phyloP scores from a whole-genome alignment of 2,888 invertebrate species.

The Hyalella azteca region DNA sequence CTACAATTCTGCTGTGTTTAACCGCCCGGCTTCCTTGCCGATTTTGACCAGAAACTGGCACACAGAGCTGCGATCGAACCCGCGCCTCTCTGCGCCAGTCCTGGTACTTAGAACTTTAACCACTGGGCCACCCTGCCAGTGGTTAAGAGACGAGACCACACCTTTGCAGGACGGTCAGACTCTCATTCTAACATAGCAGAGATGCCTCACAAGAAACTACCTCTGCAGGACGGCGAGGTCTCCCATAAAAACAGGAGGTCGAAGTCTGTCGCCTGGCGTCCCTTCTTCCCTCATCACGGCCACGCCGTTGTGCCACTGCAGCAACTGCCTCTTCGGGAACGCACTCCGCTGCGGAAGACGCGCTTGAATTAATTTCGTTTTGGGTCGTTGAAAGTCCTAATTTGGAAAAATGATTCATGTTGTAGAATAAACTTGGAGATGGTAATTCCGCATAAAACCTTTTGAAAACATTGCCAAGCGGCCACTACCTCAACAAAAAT shows the following conservation, averaged over 20 bases:
- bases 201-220: neutral
- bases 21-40: neutral
- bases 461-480: too few relatives aligned
- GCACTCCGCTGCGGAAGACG: slow-evolving; percentile 4
- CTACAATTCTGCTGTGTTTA: too few relatives aligned
- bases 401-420: too few relatives aligned
- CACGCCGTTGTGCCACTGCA: neutral
- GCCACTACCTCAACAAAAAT: too few relatives aligned
- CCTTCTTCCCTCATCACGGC: neutral
- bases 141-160: neutral
- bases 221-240: slow-evolving; percentile 19
- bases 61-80: neutral
- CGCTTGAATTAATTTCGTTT: too few relatives aligned
- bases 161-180: neutral
- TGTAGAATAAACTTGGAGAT: too few relatives aligned
- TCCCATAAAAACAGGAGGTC: neutral
- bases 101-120: neutral
- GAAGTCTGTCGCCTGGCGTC: neutral
- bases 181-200: neutral
- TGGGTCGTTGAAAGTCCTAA: too few relatives aligned
- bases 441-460: too few relatives aligned
- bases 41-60: neutral
- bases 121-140: neutral
- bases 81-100: neutral
- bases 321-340: neutral